These are phyloP conservation scores for Kryptolebias ocellatus DNA, from an alignment of 2,797 vertebrate species.

Conservation along the genomic window DNA sequence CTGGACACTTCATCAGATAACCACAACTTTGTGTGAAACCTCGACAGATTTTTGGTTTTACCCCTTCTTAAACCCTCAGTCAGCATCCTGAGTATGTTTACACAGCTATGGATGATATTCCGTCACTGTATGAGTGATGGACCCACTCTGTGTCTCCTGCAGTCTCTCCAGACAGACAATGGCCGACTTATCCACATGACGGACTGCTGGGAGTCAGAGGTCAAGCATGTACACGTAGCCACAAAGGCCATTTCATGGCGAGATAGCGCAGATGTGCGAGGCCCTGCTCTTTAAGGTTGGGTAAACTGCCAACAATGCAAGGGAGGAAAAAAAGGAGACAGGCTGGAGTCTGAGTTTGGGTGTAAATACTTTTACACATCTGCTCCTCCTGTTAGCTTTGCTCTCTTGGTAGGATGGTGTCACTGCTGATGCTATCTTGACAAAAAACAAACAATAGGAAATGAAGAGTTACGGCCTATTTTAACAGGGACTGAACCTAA, in stretches of 20 bases:
- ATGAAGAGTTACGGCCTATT: constrained; percentile 7
- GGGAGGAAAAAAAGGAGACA: constrained; percentile 1
- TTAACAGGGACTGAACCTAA: background rate
- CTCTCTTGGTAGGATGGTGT: constrained; percentile 20
- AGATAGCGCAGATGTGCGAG: constrained; percentile 44
- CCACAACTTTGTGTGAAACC: constrained; percentile 8
- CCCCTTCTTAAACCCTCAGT: constrained; percentile 27
- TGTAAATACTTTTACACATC: constrained; percentile 1
- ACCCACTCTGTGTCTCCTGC: constrained; percentile 2
- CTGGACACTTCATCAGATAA: constrained; percentile 29
- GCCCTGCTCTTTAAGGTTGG: constrained; percentile 32
- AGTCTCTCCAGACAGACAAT: constrained; percentile 5
- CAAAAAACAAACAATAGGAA: constrained; percentile 42
- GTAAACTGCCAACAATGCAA: constrained; percentile 19
- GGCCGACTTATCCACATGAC: constrained; percentile 1
- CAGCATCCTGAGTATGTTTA: constrained; percentile 17
- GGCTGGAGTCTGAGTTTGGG: background rate
- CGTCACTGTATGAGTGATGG: constrained; percentile 34
- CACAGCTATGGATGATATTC: constrained; percentile 31
- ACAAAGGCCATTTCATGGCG: constrained; percentile 15
- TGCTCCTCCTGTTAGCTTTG: constrained; percentile 11
- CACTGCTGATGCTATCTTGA: constrained; percentile 8
- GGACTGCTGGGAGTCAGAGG: constrained; percentile 28
- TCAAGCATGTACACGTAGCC: background rate
- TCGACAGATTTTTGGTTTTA: constrained; percentile 11